phyloP scores from a whole-genome alignment of 2,797 vertebrate species.

The Lacerta viridis region DNA sequence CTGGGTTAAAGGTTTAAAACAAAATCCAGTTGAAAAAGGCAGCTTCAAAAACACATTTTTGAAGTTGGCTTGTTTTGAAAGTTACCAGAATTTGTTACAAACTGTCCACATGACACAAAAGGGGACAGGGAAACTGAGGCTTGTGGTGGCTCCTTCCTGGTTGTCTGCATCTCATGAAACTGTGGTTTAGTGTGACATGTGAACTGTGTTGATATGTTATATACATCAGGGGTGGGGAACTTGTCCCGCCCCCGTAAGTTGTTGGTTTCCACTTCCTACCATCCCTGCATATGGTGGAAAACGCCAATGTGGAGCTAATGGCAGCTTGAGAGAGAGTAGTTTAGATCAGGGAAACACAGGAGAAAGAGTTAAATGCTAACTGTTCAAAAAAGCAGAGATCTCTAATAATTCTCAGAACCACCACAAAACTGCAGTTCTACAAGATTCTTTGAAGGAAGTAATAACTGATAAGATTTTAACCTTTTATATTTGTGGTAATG shows the following conservation, averaged over 20 bases:
- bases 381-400: not conserved
- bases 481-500: not conserved
- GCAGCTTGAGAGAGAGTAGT: not conserved
- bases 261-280: too few relatives aligned
- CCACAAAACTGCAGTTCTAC: not conserved
- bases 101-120: not conserved
- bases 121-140: not conserved
- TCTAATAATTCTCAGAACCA: not conserved
- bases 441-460: not conserved
- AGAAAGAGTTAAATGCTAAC: not conserved
- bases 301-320: not conserved
- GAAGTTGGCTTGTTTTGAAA: not conserved
- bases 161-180: not conserved
- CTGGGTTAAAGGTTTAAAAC: too few relatives aligned
- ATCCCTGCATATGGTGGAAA: not conserved
- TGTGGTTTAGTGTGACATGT: too few relatives aligned
- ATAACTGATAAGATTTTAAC: not conserved
- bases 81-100: not conserved
- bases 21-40: not conserved
- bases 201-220: too few relatives aligned
- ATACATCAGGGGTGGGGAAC: too few relatives aligned
- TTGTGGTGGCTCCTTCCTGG: not conserved
- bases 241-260: too few relatives aligned
- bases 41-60: not conserved
- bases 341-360: not conserved